A percentile compares a stretch with the other conserved stretches of the same genome.
phyloP scores from a whole-genome alignment of 2,113 vertebrate species.

The Excalfactoria chinensis region DNA sequence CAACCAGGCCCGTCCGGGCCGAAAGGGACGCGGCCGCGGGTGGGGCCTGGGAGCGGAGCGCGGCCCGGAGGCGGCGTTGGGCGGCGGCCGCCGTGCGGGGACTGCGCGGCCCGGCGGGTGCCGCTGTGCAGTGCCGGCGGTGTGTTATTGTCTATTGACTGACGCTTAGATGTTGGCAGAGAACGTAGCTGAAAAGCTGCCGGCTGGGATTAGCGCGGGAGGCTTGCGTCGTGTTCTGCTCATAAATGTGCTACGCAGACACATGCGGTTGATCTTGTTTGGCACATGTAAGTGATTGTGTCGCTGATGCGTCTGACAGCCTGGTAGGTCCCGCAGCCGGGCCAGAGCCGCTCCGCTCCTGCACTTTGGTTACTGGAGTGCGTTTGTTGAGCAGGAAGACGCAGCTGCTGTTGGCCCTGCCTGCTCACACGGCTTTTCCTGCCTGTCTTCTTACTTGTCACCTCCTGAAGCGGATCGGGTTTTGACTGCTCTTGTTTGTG shows the following conservation, averaged over 20 bases:
- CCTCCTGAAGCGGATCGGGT: neutral
- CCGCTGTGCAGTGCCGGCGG: too few species aligned
- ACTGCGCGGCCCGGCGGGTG: neutral
- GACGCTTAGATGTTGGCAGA: neutral
- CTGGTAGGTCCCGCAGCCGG: accelerated
- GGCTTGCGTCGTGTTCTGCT: neutral
- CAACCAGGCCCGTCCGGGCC: too few species aligned
- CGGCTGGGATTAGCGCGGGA: accelerated
- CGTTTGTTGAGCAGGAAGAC: neutral
- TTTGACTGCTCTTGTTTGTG: neutral
- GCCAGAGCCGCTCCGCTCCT: neutral
- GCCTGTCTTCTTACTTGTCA: neutral
- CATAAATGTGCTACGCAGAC: neutral
- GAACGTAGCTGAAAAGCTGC: too few species aligned
- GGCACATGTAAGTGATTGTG: neutral
- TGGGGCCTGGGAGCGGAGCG: neutral
- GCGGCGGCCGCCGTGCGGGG: too few species aligned
- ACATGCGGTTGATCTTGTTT: neutral
- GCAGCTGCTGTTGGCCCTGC: neutral
- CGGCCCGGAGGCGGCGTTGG: neutral
- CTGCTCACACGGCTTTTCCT: neutral
- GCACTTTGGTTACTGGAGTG: neutral
- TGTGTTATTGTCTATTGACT: too few species aligned
- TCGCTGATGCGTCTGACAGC: neutral
- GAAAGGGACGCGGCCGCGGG: too few species aligned